Evolutionary conservation across 1,140 invertebrate genomes (phyloP).

Genomic region (Fopius arisanus): DNA sequence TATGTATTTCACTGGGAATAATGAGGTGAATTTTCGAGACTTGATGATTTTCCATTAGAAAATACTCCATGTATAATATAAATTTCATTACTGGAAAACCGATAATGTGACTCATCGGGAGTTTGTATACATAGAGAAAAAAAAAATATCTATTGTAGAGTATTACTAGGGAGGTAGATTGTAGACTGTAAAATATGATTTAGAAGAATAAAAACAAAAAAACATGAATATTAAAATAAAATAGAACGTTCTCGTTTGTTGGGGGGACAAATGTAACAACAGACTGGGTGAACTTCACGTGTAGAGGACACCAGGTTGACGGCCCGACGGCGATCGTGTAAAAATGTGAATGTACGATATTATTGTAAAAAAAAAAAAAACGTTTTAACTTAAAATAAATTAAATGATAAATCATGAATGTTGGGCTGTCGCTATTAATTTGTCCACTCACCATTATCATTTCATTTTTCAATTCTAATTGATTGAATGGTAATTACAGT

Average conservation of each 20-base stretch:
- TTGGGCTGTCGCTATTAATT: constrained; percentile 17
- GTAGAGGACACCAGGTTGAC: background rate
- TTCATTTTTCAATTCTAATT: constrained; percentile 27
- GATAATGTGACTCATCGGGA: background rate
- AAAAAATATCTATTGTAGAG: constrained; percentile 58
- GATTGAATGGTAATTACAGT: background rate
- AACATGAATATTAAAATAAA: constrained; percentile 13
- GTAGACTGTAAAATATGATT: constrained; percentile 59
- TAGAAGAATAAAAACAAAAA: constrained; percentile 38
- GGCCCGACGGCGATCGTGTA: constrained; percentile 47
- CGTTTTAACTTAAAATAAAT: constrained; percentile 67
- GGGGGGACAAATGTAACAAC: constrained; percentile 1
- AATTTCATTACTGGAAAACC: background rate
- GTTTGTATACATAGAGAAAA: constrained; percentile 19
- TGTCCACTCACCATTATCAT: background rate
- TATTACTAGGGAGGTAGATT: constrained; percentile 63
- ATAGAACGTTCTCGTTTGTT: constrained; percentile 2
- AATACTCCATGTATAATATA: background rate
- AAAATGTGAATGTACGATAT: constrained; percentile 65
- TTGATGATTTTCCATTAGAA: background rate
- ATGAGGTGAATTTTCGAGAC: background rate
- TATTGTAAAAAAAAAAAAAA: constrained; percentile 67
- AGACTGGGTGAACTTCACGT: background rate
- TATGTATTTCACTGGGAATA: background rate
- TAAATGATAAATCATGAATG: constrained; percentile 62